These are phyloP conservation scores for Drosophila stalkeri DNA, from an alignment of 2,888 invertebrate species.

Conservation along the genomic window DNA sequence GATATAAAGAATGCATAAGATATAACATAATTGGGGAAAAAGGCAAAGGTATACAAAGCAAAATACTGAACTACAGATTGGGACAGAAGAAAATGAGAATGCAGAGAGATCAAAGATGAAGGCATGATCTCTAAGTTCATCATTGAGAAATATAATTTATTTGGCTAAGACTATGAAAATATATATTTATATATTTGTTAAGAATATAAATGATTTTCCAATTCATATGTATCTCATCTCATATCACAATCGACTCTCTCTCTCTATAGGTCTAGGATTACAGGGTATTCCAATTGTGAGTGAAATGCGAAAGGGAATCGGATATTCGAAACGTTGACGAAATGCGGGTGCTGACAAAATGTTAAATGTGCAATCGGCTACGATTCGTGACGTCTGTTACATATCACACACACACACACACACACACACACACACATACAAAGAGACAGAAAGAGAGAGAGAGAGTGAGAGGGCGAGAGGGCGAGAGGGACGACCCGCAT, in stretches of 20 bases:
- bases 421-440: conserved; percentile 15
- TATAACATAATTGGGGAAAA: neutral
- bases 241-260: neutral
- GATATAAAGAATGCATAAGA: no score
- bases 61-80: neutral
- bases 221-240: neutral
- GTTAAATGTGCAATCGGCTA: conserved; percentile 53
- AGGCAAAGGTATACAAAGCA: neutral
- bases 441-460: neutral
- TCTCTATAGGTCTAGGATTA: neutral
- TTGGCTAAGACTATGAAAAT: no score
- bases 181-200: no score
- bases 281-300: conserved; percentile 39
- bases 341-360: conserved; percentile 61
- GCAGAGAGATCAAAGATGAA: neutral
- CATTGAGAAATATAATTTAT: no score
- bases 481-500: conserved; percentile 56
- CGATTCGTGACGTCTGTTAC: conserved; percentile 39
- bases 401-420: conserved; percentile 32
- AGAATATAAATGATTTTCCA: no score
- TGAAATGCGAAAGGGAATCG: conserved; percentile 35
- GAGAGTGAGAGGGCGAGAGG: neutral
- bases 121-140: no score
- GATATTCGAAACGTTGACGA: conserved; percentile 34
- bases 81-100: neutral